These are phyloP conservation scores for Himalopsyche anomala DNA, from an alignment of 2,888 invertebrate genomes.

Conservation along the genomic window DNA sequence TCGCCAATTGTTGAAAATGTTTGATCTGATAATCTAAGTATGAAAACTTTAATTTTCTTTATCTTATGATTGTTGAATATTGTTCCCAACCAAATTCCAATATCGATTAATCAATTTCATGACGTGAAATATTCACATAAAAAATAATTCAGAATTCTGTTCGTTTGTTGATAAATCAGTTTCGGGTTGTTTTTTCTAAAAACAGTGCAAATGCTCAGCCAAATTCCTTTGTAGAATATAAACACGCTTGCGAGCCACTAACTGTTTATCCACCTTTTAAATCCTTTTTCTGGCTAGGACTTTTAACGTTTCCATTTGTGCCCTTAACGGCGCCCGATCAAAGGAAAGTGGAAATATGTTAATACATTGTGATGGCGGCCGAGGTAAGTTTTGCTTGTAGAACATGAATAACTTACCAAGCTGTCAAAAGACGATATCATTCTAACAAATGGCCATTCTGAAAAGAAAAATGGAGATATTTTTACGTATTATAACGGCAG, in stretches of 20 bases:
- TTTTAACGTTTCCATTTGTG: slow-evolving; percentile 21
- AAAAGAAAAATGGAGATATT: slow-evolving; percentile 42
- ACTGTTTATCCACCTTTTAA: slow-evolving; percentile 43
- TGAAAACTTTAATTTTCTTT: too few relatives aligned
- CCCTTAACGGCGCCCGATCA: slow-evolving; percentile 41
- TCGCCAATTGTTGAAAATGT: too few relatives aligned
- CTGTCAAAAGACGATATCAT: slow-evolving; percentile 60
- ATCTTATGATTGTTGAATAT: too few relatives aligned
- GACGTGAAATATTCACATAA: too few relatives aligned
- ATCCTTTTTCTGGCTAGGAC: slow-evolving; percentile 33
- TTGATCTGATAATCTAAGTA: too few relatives aligned
- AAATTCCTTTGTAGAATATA: neutral
- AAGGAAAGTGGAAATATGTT: slow-evolving; percentile 52
- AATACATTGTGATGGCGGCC: slow-evolving; percentile 53
- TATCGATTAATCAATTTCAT: too few relatives aligned
- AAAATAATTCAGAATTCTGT: too few relatives aligned
- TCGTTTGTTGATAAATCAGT: neutral
- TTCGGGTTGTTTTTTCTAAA: neutral
- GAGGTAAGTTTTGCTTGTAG: slow-evolving; percentile 57
- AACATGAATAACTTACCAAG: slow-evolving; percentile 60
- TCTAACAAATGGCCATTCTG: slow-evolving; percentile 58
- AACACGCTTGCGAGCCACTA: neutral
- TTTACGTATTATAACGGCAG: slow-evolving; percentile 31
- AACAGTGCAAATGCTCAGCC: neutral
- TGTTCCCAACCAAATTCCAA: too few relatives aligned